Conservation (phyloP, 1,140 invertebrate species). For the Onthophagus taurus region DNA sequence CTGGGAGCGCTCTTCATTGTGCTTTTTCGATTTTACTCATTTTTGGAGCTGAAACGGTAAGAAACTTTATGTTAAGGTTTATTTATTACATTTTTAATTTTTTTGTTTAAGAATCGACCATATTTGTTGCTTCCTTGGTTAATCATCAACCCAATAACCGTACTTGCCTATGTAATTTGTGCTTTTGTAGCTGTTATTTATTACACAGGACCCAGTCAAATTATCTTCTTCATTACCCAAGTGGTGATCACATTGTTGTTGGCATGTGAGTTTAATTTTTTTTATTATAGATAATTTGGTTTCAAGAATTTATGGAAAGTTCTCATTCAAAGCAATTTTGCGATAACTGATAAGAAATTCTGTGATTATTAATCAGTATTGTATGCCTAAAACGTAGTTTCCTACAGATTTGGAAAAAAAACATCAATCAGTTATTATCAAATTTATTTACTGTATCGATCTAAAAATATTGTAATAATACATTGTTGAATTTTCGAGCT, state of each 20-base stretch:
- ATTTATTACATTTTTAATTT: not conserved
- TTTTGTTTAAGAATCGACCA: constrained; percentile 29
- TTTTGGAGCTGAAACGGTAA: constrained; percentile 32
- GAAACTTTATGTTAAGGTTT: constrained; percentile 11
- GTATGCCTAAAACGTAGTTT: too few species aligned
- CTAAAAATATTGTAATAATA: not conserved
- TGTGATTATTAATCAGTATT: not conserved
- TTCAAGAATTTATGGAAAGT: not conserved
- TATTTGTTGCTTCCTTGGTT: constrained; percentile 30
- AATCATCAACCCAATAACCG: constrained; percentile 24
- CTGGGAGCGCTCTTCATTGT: constrained; percentile 27
- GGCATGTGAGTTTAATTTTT: constrained; percentile 21
- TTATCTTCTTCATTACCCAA: constrained; percentile 26
- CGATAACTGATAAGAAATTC: not conserved
- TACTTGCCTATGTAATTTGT: constrained; percentile 24
- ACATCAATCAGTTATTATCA: too few species aligned
- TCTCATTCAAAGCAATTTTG: not conserved
- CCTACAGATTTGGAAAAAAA: too few species aligned
- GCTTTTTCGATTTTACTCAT: constrained; percentile 31
- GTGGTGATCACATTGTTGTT: constrained; percentile 20
- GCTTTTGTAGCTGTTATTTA: constrained; percentile 28
- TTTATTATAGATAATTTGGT: not conserved
- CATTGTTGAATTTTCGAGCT: constrained; percentile 3
- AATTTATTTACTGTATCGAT: not conserved
- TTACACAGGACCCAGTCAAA: constrained; percentile 23